Base-by-base conservation (phyloP, 1,140 invertebrate genomes). In the Coptotermes formosanus region DNA sequence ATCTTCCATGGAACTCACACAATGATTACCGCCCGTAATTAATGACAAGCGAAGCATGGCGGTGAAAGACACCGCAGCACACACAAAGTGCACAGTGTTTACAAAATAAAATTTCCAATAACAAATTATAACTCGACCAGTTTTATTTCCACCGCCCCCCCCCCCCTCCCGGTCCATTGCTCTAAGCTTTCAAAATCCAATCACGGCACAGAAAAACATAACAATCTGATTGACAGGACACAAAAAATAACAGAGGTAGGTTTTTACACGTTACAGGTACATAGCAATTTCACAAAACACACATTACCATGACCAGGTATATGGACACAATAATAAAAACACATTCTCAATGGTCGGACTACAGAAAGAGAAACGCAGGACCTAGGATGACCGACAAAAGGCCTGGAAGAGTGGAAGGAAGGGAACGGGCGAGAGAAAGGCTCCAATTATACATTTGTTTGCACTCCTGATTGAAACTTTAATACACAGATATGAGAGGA, bases 371-470 rank as follows among this genome's bases (percentile, higher is more conserved):
- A 64, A 64, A 64, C 2, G 59, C 21, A 64, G 59, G 59, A 19
- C 59, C 4, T 2, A 21, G 59, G 59, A 64, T 64, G 59, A 64
- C 59, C 59, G 59, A 64, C 21, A 64, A 64, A 48, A 48, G 14
- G 45, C 0, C 9, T 16, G 9, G 45, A 16, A 16, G 45, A 16
- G 9, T 48, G 9, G 7, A 9, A 9, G 7, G 14, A 19, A 19
- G 59, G 21, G 16, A 21, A 21, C 3, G 16, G 21, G 19, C 0
- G 7, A 64, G 59, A 64, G 59, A 64, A 64, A 64, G 59, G 21
- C 59, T 64, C 59, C 59, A 64, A 64, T 64, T 64, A 64, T 64
- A 64, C 59, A 64, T 64, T 64, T 64, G 59, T 64, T 64, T 64
- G 59, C 59, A 64, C 59, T 64, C 59, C 59, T 64, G 59, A 64